Evolutionary conservation across 2,888 invertebrate species (phyloP).

Genomic region (Polydrusus cervinus): DNA sequence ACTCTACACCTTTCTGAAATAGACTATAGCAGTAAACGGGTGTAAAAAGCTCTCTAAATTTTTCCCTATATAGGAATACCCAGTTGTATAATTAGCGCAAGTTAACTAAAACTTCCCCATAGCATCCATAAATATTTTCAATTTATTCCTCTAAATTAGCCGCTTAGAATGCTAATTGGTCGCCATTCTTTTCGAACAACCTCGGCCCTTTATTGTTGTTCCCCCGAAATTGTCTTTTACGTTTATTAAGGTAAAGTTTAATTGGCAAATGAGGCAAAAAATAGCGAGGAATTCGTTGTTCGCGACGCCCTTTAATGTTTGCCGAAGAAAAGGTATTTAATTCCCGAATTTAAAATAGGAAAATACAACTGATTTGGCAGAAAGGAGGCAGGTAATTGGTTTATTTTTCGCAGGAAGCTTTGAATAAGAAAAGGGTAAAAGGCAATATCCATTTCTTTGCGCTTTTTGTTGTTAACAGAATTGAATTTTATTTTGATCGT

Average conservation of each 20-base stretch:
- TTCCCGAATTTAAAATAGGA: conserved; percentile 37
- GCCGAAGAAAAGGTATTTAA: conserved; percentile 33
- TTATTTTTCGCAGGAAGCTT: conserved; percentile 25
- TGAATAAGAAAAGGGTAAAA: conserved; percentile 25
- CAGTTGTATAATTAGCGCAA: conserved; percentile 45
- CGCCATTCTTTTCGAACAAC: conserved; percentile 40
- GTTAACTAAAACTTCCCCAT: conserved; percentile 37
- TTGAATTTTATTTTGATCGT: background rate
- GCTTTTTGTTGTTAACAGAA: background rate
- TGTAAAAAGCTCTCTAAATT: background rate
- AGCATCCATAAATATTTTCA: conserved; percentile 51
- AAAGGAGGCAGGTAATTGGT: conserved; percentile 32
- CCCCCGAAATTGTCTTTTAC: conserved; percentile 46
- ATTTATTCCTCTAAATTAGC: conserved; percentile 53
- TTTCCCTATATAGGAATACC: conserved; percentile 39
- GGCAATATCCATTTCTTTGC: conserved; percentile 10
- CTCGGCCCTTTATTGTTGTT: conserved; percentile 48
- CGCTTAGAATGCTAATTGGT: conserved; percentile 54
- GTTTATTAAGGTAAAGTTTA: conserved; percentile 54
- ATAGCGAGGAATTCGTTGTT: conserved; percentile 44
- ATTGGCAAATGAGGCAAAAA: conserved; percentile 53
- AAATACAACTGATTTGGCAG: conserved; percentile 33
- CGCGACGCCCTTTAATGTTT: conserved; percentile 43
- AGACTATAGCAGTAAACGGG: background rate
- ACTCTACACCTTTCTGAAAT: no score